Percentiles rank a stretch among this genome's conserved stretches.
These are phyloP conservation scores for Cirrhinus mrigala DNA, from an alignment of 2,797 vertebrate species.

Conservation along the genomic window DNA sequence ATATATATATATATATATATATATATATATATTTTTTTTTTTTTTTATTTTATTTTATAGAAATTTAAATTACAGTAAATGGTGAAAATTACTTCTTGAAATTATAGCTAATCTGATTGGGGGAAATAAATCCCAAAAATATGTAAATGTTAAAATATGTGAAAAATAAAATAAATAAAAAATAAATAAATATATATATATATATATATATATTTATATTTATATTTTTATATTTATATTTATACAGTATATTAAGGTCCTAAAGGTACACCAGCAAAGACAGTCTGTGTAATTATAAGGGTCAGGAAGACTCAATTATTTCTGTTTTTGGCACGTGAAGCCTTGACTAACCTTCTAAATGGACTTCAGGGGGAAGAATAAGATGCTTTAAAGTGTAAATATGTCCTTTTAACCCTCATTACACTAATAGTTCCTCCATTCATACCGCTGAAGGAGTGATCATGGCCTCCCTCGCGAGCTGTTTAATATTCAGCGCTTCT, in stretches of 20 bases:
- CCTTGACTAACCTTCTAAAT: conserved; percentile 19
- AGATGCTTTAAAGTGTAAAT: conserved; percentile 38
- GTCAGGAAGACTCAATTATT: not conserved
- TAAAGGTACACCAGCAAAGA: not conserved
- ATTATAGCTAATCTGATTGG: not conserved
- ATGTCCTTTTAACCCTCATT: conserved; percentile 32
- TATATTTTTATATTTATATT: too few relatives aligned
- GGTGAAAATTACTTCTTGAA: not conserved
- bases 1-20: too few relatives aligned
- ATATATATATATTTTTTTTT: too few relatives aligned
- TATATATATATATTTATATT: too few relatives aligned
- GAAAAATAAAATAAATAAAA: too few relatives aligned
- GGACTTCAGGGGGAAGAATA: conserved; percentile 3
- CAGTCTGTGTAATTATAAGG: not conserved
- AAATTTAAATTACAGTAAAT: not conserved
- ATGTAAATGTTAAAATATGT: too few relatives aligned
- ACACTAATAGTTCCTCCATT: conserved; percentile 16
- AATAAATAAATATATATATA: too few relatives aligned
- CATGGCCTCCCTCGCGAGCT: conserved; percentile 5
- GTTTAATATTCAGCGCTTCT: conserved; percentile 20
- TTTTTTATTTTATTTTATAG: too few relatives aligned
- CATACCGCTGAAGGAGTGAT: conserved; percentile 16
- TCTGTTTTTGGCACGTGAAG: not conserved
- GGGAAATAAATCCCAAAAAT: not conserved
- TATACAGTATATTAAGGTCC: not conserved